phyloP scores from a whole-genome alignment of 2,113 vertebrate genomes.

The Ardeotis arabs region DNA sequence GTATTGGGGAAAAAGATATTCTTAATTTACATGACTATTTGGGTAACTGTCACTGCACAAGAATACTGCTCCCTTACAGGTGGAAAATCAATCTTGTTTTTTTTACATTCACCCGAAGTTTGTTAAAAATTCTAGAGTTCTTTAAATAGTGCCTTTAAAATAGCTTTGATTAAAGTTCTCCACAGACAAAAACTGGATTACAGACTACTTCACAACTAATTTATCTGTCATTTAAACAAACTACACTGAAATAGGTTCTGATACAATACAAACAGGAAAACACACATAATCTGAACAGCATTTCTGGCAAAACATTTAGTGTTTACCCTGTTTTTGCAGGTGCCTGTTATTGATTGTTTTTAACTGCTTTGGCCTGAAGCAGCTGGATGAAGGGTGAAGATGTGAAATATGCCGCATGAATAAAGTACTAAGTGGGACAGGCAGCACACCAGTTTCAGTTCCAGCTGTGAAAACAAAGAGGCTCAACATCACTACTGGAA shows the following conservation, averaged over 20 bases:
- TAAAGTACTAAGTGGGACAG: neutral
- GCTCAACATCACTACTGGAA: neutral
- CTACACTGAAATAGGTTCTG: neutral
- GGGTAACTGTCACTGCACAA: neutral
- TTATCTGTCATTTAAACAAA: neutral
- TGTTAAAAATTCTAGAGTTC: neutral
- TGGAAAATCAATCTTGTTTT: neutral
- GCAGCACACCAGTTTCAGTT: neutral
- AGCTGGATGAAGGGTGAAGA: neutral
- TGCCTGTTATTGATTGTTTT: neutral
- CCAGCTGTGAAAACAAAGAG: neutral
- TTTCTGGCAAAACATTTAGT: neutral
- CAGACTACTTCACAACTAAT: neutral
- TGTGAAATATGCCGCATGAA: neutral
- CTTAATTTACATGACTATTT: neutral
- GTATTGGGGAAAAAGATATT: neutral
- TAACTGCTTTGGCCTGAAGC: neutral
- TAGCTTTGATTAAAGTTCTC: neutral
- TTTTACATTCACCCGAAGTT: neutral
- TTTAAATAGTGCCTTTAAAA: neutral
- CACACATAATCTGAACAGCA: neutral
- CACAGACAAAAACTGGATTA: neutral
- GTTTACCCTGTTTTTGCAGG: neutral
- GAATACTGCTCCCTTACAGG: neutral
- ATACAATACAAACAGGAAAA: neutral